Base-by-base conservation (phyloP, 1,140 invertebrate genomes). In the Chelonus insularis region DNA sequence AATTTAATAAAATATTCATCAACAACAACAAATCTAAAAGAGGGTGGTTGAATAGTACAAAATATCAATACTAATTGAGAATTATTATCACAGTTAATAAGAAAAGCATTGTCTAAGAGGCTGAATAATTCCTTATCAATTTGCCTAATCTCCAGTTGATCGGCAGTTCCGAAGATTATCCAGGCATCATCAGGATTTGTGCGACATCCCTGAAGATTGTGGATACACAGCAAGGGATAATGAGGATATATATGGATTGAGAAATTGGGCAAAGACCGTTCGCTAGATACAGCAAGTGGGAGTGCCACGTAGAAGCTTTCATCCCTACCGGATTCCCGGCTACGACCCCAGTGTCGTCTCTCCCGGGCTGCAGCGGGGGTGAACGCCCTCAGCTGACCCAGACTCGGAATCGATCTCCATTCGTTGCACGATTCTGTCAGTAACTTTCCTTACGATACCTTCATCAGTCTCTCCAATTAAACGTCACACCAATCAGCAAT, bases 361-460 rank as follows among this genome's bases (percentile, higher is more conserved):
- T 79, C 77, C 77, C 77, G 77, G 77, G 77, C 77, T 79, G 77
- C 77, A 79, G 69, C 69, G 64, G 71, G 75, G 77, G 73, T 78
- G 75, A 79, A 79, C 74, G 77, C 73, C 75, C 77, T 73, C 67
- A 68, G 66, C 72, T 79, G 77, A 79, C 77, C 77, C 77, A 79
- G 76, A 79, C 77, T 79, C 77, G 65, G 73, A 77, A 79, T 79
- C 77, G 77, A 79, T 79, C 72, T 75, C 71, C 69, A 78, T 77
- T 76, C 76, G 75, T 73, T 78, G 76, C 74, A 75, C 72, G 69
- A 63, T 72, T 70, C 61, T 68, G 59, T 69, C 61, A 65, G 58
- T 48, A 52, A 32, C 36, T 51, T 52, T 59, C 52, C 36, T 60
- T 51, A 21, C 36, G 52, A 39, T 55, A 39, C 16, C 45, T 23